phyloP scores from a whole-genome alignment of 2,797 vertebrate genomes.

The Morus bassanus region DNA sequence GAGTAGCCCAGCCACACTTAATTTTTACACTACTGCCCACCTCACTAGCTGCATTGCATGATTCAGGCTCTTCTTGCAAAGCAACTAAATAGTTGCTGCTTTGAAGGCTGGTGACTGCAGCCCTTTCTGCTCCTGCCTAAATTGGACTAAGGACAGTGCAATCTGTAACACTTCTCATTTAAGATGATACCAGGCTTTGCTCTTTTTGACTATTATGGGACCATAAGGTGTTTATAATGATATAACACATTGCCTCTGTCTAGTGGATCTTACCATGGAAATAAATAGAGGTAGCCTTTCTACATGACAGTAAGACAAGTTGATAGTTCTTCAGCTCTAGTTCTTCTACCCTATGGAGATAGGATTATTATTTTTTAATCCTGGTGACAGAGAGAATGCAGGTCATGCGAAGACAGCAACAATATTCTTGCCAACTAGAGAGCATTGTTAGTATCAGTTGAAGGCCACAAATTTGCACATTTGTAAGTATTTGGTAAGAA shows the following conservation, averaged over 20 bases:
- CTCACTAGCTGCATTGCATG: background rate
- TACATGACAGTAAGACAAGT: background rate
- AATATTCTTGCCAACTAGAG: background rate
- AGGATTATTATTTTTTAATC: background rate
- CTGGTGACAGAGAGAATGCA: background rate
- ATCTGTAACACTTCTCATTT: background rate
- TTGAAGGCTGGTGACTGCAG: background rate
- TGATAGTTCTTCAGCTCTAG: background rate
- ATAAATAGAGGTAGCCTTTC: background rate
- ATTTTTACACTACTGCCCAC: background rate
- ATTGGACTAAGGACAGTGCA: background rate
- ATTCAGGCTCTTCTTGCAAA: background rate
- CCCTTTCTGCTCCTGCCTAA: background rate
- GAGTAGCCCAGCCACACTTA: background rate
- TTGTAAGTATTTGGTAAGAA: background rate
- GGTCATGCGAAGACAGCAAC: background rate
- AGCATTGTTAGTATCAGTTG: background rate
- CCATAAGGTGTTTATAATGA: background rate
- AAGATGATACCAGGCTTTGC: background rate
- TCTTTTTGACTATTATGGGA: background rate
- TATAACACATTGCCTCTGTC: background rate
- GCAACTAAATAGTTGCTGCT: background rate
- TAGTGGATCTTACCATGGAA: background rate
- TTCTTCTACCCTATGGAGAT: background rate
- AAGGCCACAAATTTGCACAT: background rate